phyloP scores from a whole-genome alignment of 2,797 vertebrate genomes.

The Lepidocolaptes lacrymiger region DNA sequence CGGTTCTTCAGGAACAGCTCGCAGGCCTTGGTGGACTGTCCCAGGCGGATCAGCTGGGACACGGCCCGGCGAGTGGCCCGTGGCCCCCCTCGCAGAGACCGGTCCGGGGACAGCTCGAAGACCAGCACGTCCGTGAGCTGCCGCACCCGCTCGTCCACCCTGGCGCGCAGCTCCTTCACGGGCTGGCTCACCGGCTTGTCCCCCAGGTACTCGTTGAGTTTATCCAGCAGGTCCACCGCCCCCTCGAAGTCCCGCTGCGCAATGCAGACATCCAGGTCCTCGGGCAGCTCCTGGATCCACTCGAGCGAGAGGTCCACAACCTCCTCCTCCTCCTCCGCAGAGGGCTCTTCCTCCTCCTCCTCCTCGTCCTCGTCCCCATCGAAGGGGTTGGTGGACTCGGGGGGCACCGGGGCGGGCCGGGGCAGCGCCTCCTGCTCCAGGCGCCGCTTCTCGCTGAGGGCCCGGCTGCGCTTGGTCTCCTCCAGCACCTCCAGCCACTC shows the following conservation, averaged over 20 bases:
- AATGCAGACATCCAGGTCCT: slow-evolving; percentile 96
- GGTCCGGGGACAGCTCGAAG: slow-evolving; percentile 94
- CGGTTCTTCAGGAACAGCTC: slow-evolving; percentile 95
- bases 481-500: slow-evolving; percentile 98
- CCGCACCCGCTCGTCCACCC: slow-evolving; percentile 89
- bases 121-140: slow-evolving; percentile 95
- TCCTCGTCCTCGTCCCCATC: slow-evolving; percentile 81
- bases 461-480: slow-evolving; percentile 92
- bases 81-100: slow-evolving; percentile 91
- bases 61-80: slow-evolving; percentile 93
- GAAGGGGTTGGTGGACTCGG: slow-evolving; percentile 87
- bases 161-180: slow-evolving; percentile 87
- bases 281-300: slow-evolving; percentile 97
- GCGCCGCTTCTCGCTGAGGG: slow-evolving; percentile 84
- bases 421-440: slow-evolving; percentile 84
- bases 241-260: slow-evolving; percentile 98
- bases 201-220: slow-evolving; percentile 88
- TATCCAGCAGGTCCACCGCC: slow-evolving; percentile 94
- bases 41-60: slow-evolving; percentile 93
- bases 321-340: slow-evolving; percentile 77
- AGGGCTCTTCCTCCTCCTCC: slow-evolving; percentile 53
- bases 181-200: slow-evolving; percentile 85
- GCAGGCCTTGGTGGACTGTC: slow-evolving; percentile 96
- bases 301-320: slow-evolving; percentile 87
- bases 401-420: slow-evolving; percentile 59